Evolutionary conservation across 2,797 vertebrate genomes (phyloP).

Genomic region (Hyperoplus lanceolatus): DNA sequence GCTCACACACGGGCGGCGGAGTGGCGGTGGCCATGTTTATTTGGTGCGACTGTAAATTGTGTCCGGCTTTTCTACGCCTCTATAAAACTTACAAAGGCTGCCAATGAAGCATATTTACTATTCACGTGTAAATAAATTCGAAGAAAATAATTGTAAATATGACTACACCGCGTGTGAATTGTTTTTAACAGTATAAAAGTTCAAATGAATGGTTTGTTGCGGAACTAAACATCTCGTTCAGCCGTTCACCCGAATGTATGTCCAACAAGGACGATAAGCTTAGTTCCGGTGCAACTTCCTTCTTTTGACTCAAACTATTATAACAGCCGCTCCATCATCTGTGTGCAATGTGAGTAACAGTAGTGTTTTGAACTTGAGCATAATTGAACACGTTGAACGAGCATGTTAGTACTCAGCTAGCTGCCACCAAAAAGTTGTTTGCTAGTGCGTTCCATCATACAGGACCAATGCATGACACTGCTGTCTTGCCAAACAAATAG

Average conservation of each 20-base stretch:
- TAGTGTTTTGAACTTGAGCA: not conserved
- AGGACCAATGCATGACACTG: not conserved
- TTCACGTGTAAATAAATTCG: fast-evolving
- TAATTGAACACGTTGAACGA: not conserved
- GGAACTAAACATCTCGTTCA: constrained; percentile 50
- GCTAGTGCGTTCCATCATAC: not conserved
- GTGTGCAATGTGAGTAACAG: constrained; percentile 30
- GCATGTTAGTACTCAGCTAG: no score
- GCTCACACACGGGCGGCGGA: constrained; percentile 38
- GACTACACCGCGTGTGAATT: fast-evolving
- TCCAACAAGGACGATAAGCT: constrained; percentile 32
- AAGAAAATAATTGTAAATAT: not conserved
- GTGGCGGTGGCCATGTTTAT: constrained; percentile 76
- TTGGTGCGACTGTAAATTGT: constrained; percentile 66
- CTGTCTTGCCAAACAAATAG: not conserved
- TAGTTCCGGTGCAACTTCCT: constrained; percentile 34
- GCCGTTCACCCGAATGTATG: constrained; percentile 17
- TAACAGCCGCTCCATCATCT: not conserved
- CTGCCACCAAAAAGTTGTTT: not conserved
- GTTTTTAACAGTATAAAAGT: fast-evolving
- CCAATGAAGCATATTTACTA: not conserved
- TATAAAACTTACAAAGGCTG: not conserved
- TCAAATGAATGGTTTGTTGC: not conserved
- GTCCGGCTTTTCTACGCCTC: constrained; percentile 35
- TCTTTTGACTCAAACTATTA: not conserved